phyloP scores from a whole-genome alignment of 2,888 invertebrate genomes.

The Eucriotettix oculatus region DNA sequence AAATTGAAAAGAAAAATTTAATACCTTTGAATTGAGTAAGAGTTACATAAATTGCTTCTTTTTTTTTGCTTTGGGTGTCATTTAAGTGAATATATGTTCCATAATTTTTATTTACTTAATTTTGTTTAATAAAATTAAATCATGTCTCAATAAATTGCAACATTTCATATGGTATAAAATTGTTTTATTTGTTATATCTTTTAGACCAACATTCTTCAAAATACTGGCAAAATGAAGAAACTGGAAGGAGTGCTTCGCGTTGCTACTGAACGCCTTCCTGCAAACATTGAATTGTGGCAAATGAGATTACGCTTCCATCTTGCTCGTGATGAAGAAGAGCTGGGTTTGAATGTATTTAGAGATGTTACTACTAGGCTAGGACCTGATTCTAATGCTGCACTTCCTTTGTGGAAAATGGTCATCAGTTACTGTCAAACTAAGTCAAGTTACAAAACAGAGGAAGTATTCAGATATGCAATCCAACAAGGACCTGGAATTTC shows the following conservation, averaged over 20 bases:
- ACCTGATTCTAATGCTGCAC: constrained; percentile 14
- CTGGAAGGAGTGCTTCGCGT: constrained; percentile 23
- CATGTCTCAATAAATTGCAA: too few relatives aligned
- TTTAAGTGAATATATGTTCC: too few relatives aligned
- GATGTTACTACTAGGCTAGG: constrained; percentile 11
- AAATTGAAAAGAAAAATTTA: too few relatives aligned
- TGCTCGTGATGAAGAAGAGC: constrained; percentile 25
- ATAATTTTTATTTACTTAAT: too few relatives aligned
- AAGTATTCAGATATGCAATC: constrained; percentile 12
- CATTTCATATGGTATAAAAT: too few relatives aligned
- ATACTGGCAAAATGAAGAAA: constrained; percentile 15
- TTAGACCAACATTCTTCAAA: constrained; percentile 11
- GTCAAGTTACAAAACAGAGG: constrained; percentile 7
- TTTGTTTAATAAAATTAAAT: too few relatives aligned
- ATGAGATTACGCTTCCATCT: constrained; percentile 30
- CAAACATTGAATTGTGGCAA: constrained; percentile 34
- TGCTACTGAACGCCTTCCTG: constrained; percentile 29
- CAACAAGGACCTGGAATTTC: constrained; percentile 32
- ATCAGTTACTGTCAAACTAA: constrained; percentile 13
- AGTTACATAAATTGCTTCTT: too few relatives aligned
- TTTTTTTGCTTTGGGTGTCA: too few relatives aligned
- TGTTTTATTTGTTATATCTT: background rate
- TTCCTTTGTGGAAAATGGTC: constrained; percentile 28
- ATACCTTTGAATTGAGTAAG: too few relatives aligned
- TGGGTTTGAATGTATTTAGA: constrained; percentile 14